A percentile compares a stretch with the other conserved stretches of the same genome.
Evolutionary conservation across 2,113 vertebrate species (phyloP).

Genomic region (Acanthochromis polyacanthus): DNA sequence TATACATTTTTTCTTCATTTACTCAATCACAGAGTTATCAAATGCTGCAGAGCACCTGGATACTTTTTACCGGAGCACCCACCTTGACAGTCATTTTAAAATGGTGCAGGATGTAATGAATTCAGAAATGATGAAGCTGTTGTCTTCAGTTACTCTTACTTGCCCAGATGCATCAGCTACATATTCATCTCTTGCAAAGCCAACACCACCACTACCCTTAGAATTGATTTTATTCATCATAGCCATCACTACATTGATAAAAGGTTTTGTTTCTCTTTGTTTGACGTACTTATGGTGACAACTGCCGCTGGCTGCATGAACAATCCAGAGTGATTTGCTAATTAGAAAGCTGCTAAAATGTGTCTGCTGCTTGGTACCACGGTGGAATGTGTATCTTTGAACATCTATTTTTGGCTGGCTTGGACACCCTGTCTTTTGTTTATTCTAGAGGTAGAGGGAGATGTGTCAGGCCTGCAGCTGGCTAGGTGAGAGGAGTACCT

Average conservation of each 20-base stretch:
- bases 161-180: slow-evolving; percentile 1
- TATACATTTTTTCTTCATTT: not conserved
- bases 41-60: not conserved
- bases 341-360: slow-evolving; percentile 41
- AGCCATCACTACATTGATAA: not conserved
- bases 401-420: not conserved
- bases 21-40: not conserved
- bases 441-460: not conserved
- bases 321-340: slow-evolving; percentile 28
- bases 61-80: not conserved
- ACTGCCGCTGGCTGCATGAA: not conserved
- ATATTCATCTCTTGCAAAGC: slow-evolving; percentile 2
- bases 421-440: not conserved
- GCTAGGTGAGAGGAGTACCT: no score
- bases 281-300: not conserved
- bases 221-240: slow-evolving; percentile 9
- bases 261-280: slow-evolving; percentile 11
- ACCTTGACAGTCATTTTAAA: no score
- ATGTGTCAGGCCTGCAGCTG: no score
- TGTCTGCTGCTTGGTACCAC: not conserved
- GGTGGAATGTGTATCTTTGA: slow-evolving; percentile 4
- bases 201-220: slow-evolving; percentile 12
- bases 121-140: not conserved
- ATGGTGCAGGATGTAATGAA: not conserved
- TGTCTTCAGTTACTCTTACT: not conserved